Evolutionary conservation across 2,888 invertebrate species (phyloP), one percentile per base, ranked within the genome.

Genomic region (Ochropleura leucogaster): DNA sequence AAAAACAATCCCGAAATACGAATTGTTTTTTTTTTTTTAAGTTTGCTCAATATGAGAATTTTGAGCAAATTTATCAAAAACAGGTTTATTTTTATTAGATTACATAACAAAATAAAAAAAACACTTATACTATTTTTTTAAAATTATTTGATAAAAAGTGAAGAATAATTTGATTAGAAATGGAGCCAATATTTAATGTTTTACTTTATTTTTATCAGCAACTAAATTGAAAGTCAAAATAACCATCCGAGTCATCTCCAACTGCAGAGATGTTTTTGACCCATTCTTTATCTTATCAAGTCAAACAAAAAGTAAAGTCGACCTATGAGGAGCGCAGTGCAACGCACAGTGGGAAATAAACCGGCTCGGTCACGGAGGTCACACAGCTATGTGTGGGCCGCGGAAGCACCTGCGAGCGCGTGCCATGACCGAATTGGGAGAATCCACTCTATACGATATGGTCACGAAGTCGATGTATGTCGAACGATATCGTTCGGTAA

Each of bases 361-460:
- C 87, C 86, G 87, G 85, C 86, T 74, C 79, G 79, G 82, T 90
- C 90, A 84, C 81, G 70, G 89, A 88, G 90, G 89, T 90, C 90
- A 86, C 74, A 83, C 84, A 72, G 84, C 84, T 84, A 80, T 79
- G 83, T 84, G 88, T 87, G 85, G 87, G 87, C 84, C 89, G 87
- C 92, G 93, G 94, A 95, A 94, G 92, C 92, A 89, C 91, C 92
- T 91, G 92, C 80, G 86, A 88, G 87, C 89, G 89, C 92, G 90
- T 91, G 90, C 91, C 92, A 80, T 86, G 85, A 75, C 86, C 89
- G 82, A 85, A 89, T 81, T 73, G 51, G 82, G 85, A 83, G 71
- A 74, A 70, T 69, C 53, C 69, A 47, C 75, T 63, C 63, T 63
- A 59, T 47, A 70, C 18, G 51, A 66, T 68, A 79, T 66, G 69